Conservation (phyloP, 2,888 invertebrate species). For the Oeneis ivallda region DNA sequence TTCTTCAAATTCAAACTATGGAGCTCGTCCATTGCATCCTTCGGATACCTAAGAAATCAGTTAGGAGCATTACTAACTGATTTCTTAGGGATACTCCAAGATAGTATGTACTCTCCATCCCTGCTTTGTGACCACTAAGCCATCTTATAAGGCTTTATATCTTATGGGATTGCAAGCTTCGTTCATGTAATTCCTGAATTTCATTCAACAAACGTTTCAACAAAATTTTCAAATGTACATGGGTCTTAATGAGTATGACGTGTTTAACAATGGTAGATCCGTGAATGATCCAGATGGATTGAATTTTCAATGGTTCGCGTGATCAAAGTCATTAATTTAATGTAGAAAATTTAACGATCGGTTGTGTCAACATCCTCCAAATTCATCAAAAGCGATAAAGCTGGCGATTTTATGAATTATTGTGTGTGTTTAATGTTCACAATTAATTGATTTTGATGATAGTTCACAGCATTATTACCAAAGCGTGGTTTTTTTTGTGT, state of each 20-base stretch:
- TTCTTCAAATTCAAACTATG: no score
- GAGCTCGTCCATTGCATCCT: no score
- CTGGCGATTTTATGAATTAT: constrained; percentile 28
- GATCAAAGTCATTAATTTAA: constrained; percentile 33
- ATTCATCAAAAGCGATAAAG: constrained; percentile 31
- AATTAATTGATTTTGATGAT: constrained; percentile 29
- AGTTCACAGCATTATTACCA: constrained; percentile 11
- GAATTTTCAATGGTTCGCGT: constrained; percentile 49
- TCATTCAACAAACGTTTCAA: no score
- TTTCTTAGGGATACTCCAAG: no score
- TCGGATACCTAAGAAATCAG: no score
- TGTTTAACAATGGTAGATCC: constrained; percentile 44
- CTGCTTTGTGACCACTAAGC: no score
- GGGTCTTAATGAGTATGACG: constrained; percentile 8
- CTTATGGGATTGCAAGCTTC: no score
- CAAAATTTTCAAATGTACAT: background rate
- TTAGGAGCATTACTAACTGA: no score
- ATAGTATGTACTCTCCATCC: no score
- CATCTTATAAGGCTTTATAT: no score
- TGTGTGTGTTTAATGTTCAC: constrained; percentile 19
- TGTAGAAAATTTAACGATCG: constrained; percentile 28
- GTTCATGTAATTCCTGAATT: no score
- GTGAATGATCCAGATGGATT: constrained; percentile 46
- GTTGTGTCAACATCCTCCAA: constrained; percentile 36
- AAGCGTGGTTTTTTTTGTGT: background rate